These are phyloP conservation scores for Megatriorchis doriae DNA, from an alignment of 2,113 vertebrate genomes.

Conservation along the genomic window DNA sequence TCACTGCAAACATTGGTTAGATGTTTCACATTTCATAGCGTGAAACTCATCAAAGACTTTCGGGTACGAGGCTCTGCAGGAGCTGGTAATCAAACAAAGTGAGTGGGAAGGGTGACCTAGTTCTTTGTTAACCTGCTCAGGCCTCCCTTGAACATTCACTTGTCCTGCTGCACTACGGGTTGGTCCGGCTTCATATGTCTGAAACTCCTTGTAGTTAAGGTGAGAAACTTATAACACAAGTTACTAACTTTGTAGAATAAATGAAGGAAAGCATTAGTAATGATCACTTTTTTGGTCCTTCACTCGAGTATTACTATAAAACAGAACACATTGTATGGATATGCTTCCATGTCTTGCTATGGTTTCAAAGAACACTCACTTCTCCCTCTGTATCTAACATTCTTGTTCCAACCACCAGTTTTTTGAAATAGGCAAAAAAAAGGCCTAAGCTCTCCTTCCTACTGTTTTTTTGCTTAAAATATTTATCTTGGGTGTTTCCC, in stretches of 20 bases:
- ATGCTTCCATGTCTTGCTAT: background rate
- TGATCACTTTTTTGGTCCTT: background rate
- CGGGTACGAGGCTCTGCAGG: fast-evolving
- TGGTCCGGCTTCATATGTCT: background rate
- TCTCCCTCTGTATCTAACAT: background rate
- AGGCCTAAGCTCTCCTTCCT: background rate
- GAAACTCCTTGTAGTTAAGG: background rate
- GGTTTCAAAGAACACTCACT: background rate
- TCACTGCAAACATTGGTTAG: background rate
- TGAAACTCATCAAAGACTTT: background rate
- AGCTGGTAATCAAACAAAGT: background rate
- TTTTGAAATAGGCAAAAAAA: background rate
- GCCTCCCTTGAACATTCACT: background rate
- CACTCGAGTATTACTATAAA: background rate
- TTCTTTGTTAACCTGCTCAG: background rate
- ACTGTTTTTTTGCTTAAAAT: background rate
- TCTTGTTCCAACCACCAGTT: background rate
- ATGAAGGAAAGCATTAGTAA: background rate
- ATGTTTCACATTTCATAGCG: background rate
- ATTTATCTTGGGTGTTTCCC: background rate
- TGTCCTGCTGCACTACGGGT: background rate
- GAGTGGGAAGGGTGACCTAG: background rate
- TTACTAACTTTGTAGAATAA: background rate
- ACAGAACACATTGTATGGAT: background rate
- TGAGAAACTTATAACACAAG: background rate